Base-by-base conservation (phyloP, 2,888 invertebrate species). In the Digitonthophagus gazella region DNA sequence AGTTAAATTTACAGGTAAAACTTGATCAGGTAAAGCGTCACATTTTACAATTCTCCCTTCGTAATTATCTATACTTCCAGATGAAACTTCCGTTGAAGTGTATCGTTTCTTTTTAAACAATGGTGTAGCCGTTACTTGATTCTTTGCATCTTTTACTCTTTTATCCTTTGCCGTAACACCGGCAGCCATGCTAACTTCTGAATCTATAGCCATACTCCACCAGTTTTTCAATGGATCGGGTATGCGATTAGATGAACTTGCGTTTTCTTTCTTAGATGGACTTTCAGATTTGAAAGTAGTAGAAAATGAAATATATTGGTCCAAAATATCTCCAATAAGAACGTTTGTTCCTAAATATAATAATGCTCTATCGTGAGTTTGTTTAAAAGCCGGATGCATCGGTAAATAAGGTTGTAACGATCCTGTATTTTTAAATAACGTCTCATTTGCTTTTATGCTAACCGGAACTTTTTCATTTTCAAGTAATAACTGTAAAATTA, bases 121-220 rank as follows among this genome's bases (percentile, higher is more conserved):
- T 3, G 82, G 81, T n/a, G 78, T 78, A 28, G 78, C 73, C 15
- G 80, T 69, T 78, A 83, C 70, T 74, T 87, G 85, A 81, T 93
- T 90, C 82, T 93, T 90, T 65, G 90, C 89, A 83, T 93, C 93
- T 81, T 95, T 95, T 72, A 91, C 89, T 58, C 95, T 87, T 81
- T 95, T 95, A 82, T 95, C 95, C 83, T 95, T 95, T 66, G 95
- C 95, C 15, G 93, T 92, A 71, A 92, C 91, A 65, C 92, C 94
- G 64, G 95, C 95, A 6, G 93, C 93, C 68, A 94, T 90, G 75
- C 92, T 92, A 73, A 88, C 84, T 69, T 85, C 84, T 1, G 84
- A 83, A 67, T 83, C 83, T 14, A 79, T 77, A 6, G 83, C 82
- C 57, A 85, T 79, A 73, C 83, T 83, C 81, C 83, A 85, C 72